A percentile compares a stretch with the other conserved stretches of the same genome.
Evolutionary conservation across 2,888 invertebrate species (phyloP).

Genomic region (Apotomis capreana): DNA sequence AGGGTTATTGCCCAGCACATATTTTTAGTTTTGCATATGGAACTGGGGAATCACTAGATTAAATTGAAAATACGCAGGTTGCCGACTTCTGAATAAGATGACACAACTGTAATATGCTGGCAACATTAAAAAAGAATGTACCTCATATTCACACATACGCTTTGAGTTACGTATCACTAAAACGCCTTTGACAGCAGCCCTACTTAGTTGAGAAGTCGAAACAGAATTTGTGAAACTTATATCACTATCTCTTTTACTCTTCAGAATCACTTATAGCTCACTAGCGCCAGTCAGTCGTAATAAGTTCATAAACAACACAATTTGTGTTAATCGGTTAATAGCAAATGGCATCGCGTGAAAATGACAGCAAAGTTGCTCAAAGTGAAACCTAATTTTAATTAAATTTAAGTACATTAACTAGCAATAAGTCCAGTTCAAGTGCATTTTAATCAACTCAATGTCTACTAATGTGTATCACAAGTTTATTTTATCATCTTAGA

Average conservation of each 20-base stretch:
- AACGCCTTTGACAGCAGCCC: slow-evolving; percentile 1
- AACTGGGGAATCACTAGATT: too few species aligned
- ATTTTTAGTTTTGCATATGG: too few species aligned
- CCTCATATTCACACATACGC: not conserved
- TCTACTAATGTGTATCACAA: slow-evolving; percentile 8
- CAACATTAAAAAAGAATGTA: not conserved
- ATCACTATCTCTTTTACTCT: slow-evolving; percentile 15
- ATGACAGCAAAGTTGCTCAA: slow-evolving; percentile 56
- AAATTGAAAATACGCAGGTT: too few species aligned
- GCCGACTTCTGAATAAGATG: not conserved
- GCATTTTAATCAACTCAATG: slow-evolving; percentile 5
- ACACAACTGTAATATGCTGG: not conserved
- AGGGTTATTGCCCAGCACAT: too few species aligned
- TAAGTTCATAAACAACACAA: slow-evolving; percentile 14
- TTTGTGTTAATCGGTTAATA: slow-evolving; percentile 47
- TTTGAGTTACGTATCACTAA: not conserved
- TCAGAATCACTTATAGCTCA: not conserved
- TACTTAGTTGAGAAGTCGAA: not conserved
- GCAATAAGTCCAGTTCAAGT: slow-evolving; percentile 16
- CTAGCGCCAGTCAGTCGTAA: slow-evolving; percentile 25
- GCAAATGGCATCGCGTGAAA: slow-evolving; percentile 66
- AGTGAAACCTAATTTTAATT: slow-evolving; percentile 39
- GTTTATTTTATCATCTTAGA: slow-evolving; percentile 14
- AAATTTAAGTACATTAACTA: slow-evolving; percentile 28
- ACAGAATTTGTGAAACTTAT: not conserved